These are phyloP conservation scores for Tricholauxania praeusta DNA, from an alignment of 2,888 invertebrate genomes.

Conservation along the genomic window DNA sequence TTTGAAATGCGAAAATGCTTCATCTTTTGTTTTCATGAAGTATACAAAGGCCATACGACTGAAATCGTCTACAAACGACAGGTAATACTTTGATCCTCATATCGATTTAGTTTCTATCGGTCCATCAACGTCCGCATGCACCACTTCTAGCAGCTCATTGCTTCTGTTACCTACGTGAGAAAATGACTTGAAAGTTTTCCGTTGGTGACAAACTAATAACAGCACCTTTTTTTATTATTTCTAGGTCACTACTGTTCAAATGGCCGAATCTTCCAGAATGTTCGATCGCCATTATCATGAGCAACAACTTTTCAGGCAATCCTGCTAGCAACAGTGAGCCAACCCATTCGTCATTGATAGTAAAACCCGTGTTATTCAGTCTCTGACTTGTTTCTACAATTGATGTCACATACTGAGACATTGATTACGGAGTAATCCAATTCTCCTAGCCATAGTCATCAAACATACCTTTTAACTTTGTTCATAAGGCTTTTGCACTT, in stretches of 20 bases:
- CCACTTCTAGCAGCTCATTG: conserved; percentile 26
- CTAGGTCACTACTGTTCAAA: conserved; percentile 22
- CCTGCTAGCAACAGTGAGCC: conserved; percentile 43
- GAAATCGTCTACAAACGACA: conserved; percentile 33
- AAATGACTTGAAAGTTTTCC: conserved; percentile 25
- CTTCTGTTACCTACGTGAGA: conserved; percentile 25
- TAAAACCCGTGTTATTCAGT: too few species aligned
- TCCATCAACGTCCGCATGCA: conserved; percentile 36
- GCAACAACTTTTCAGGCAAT: conserved; percentile 41
- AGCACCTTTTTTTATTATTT: conserved; percentile 26
- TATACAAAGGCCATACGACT: too few species aligned
- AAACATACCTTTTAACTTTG: conserved; percentile 21
- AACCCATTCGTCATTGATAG: too few species aligned
- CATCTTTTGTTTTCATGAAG: conserved; percentile 30
- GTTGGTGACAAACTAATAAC: conserved; percentile 22
- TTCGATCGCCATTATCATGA: conserved; percentile 45
- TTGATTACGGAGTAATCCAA: conserved; percentile 23
- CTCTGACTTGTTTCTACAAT: too few species aligned
- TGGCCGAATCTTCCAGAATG: too few species aligned
- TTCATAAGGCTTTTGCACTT: conserved; percentile 25
- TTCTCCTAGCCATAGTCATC: conserved; percentile 17
- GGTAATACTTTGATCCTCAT: conserved; percentile 18
- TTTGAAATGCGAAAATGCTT: conserved; percentile 32
- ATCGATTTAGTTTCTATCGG: conserved; percentile 37
- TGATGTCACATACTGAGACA: too few species aligned